Evolutionary conservation across 2,888 invertebrate genomes (phyloP).

Genomic region (Drosophila stalkeri): DNA sequence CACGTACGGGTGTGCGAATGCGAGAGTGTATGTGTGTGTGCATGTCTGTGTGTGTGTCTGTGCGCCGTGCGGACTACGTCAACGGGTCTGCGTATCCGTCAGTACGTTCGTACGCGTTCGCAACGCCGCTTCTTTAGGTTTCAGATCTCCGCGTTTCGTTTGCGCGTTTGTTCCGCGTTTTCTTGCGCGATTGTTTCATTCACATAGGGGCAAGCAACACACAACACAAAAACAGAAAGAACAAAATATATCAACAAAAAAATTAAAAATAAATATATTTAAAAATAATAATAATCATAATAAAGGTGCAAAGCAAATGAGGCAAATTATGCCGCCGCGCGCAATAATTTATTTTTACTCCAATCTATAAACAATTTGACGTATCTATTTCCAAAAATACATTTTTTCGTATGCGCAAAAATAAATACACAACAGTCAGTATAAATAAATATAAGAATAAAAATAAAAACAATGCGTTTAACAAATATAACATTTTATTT

Average conservation of each 20-base stretch:
- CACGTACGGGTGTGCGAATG: conserved; percentile 27
- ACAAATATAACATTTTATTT: conserved; percentile 65
- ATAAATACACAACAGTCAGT: conserved; percentile 40
- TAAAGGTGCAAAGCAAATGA: conserved; percentile 33
- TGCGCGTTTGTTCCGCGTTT: conserved; percentile 56
- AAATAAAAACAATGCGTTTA: conserved; percentile 59
- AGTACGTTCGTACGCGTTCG: conserved; percentile 81
- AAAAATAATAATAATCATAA: conserved; percentile 25
- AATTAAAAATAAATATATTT: conserved; percentile 22
- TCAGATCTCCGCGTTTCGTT: conserved; percentile 61
- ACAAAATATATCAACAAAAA: neutral
- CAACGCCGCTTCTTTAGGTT: conserved; percentile 76
- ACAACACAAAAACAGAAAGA: conserved; percentile 2
- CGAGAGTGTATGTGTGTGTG: conserved; percentile 5
- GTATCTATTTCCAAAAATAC: conserved; percentile 78
- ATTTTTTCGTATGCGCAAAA: conserved; percentile 37
- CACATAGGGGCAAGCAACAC: conserved; percentile 21
- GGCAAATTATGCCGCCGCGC: conserved; percentile 64
- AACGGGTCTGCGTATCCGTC: conserved; percentile 74
- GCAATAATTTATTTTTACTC: conserved; percentile 75
- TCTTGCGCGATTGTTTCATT: conserved; percentile 60
- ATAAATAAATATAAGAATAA: conserved; percentile 39
- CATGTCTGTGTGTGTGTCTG: conserved; percentile 10
- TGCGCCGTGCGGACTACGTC: conserved; percentile 74
- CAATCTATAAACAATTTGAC: conserved; percentile 77